Conservation (phyloP, 1,140 invertebrate genomes). For the Apis cerana region DNA sequence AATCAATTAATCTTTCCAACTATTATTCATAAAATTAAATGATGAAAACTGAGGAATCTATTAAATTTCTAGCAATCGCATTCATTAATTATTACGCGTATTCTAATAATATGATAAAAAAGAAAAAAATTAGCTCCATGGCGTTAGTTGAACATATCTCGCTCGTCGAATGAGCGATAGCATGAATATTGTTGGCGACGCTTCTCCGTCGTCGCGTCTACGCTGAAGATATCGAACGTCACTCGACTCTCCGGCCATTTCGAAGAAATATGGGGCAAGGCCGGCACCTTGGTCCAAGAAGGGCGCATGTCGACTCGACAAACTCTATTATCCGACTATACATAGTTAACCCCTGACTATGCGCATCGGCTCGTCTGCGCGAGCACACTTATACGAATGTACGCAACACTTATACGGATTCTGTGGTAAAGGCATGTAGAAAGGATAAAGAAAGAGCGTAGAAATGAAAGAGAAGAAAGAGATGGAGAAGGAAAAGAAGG, state of each 20-base stretch:
- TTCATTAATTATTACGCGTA: background rate
- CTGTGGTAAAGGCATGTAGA: background rate
- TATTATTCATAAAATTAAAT: background rate
- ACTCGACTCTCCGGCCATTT: conserved; percentile 62
- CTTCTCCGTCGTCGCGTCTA: conserved; percentile 47
- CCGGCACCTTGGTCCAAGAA: conserved; percentile 68
- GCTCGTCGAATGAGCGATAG: conserved; percentile 20
- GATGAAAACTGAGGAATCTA: background rate
- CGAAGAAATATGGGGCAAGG: conserved; percentile 69
- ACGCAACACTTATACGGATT: background rate
- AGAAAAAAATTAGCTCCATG: background rate
- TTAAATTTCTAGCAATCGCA: background rate
- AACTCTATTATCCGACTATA: conserved; percentile 67
- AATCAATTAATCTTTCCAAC: conserved; percentile 15
- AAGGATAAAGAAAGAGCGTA: conserved; percentile 21
- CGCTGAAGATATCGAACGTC: conserved; percentile 65
- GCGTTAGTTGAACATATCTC: background rate
- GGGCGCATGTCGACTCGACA: conserved; percentile 66
- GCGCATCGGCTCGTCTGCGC: conserved; percentile 11
- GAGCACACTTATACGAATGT: background rate
- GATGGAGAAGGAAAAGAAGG: background rate
- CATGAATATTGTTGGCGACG: conserved; percentile 27
- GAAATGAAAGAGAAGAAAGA: background rate
- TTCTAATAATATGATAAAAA: conserved; percentile 6
- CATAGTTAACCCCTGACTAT: conserved; percentile 59